phyloP scores from a whole-genome alignment of 1,140 invertebrate genomes.

The Oncopodura yosiiana region DNA sequence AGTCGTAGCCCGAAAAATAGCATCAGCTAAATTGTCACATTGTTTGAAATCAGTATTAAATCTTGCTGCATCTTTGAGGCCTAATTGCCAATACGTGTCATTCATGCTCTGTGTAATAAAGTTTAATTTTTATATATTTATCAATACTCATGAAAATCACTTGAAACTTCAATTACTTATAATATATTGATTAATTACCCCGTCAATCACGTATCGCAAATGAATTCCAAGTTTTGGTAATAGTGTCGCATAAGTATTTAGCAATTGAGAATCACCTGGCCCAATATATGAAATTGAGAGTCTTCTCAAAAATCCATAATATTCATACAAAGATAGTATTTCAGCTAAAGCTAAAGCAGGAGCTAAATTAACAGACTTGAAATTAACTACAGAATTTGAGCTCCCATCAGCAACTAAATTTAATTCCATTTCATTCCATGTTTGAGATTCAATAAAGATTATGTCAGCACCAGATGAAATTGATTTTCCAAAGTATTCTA shows the following conservation, averaged over 20 bases:
- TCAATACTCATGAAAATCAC: neutral
- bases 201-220: conserved; percentile 9
- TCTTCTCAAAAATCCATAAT: conserved; percentile 23
- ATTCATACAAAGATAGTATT: conserved; percentile 20
- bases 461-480: conserved; percentile 12
- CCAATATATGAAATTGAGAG: conserved; percentile 15
- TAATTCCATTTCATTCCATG: neutral
- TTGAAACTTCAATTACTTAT: neutral
- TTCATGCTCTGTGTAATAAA: conserved; percentile 1
- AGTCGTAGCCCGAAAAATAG: conserved; percentile 14
- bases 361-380: conserved; percentile 6
- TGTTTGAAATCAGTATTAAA: conserved; percentile 19
- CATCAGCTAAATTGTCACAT: conserved; percentile 13
- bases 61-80: conserved; percentile 6
- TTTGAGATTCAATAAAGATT: conserved; percentile 17
- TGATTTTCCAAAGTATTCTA: conserved; percentile 9
- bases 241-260: conserved; percentile 17
- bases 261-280: conserved; percentile 2
- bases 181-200: conserved; percentile 12
- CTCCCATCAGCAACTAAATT: conserved; percentile 8
- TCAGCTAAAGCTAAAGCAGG: conserved; percentile 13
- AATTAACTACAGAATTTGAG: conserved; percentile 11
- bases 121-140: neutral
- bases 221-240: conserved; percentile 25
- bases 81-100: conserved; percentile 4